Conservation (phyloP, 2,113 vertebrate species). For the Oplegnathus fasciatus region DNA sequence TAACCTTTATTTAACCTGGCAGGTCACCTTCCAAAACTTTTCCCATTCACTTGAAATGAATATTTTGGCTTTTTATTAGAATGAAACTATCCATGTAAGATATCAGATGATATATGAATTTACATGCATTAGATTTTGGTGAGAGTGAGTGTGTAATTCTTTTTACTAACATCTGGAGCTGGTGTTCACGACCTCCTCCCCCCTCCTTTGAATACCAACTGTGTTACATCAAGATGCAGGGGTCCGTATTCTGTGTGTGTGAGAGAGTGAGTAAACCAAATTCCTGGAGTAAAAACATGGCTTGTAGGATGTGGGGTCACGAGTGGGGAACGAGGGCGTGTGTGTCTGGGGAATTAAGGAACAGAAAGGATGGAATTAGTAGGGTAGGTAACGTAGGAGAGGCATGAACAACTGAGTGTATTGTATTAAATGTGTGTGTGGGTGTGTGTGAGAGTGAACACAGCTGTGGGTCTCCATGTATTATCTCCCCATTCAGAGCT, state of each 20-base stretch:
- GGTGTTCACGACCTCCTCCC: constrained; percentile 45
- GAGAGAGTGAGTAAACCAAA: constrained; percentile 44
- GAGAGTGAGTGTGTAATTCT: constrained; percentile 8
- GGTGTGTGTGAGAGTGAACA: constrained; percentile 49
- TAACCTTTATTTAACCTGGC: constrained; percentile 11
- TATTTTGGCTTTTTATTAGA: not conserved
- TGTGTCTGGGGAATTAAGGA: constrained; percentile 17
- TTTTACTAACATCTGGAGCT: constrained; percentile 74
- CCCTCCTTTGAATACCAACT: constrained; percentile 73
- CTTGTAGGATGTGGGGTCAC: constrained; percentile 39
- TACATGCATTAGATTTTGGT: not conserved
- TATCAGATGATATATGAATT: not conserved
- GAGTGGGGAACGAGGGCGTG: constrained; percentile 19
- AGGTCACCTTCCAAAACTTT: not conserved
- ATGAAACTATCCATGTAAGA: not conserved
- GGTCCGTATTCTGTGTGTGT: constrained; percentile 42
- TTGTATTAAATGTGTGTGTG: constrained; percentile 47
- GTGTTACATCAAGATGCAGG: constrained; percentile 73
- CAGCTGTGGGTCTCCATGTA: constrained; percentile 59
- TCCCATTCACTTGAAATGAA: not conserved
- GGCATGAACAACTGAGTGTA: constrained; percentile 37
- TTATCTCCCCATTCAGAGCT: constrained; percentile 51
- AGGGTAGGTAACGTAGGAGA: constrained; percentile 39
- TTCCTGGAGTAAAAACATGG: constrained; percentile 60
- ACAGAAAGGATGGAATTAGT: constrained; percentile 34